Evolutionary conservation across 2,888 invertebrate genomes (phyloP).

Genomic region (Gastrophysa polygoni): DNA sequence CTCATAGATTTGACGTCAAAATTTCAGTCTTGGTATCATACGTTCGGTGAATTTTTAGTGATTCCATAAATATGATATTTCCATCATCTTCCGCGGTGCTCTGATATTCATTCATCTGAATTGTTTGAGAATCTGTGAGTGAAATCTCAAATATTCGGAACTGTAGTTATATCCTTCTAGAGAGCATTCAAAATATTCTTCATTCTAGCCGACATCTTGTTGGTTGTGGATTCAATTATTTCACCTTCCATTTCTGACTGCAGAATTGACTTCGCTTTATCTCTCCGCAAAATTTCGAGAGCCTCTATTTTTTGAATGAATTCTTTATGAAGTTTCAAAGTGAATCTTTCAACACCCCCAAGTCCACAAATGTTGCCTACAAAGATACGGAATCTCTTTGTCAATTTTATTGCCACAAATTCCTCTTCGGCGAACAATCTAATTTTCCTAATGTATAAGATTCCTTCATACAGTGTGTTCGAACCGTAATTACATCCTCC

Average conservation of each 20-base stretch:
- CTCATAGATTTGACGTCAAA: too few species aligned
- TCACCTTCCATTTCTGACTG: conserved; percentile 45
- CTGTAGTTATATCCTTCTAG: too few species aligned
- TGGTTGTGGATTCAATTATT: conserved; percentile 37
- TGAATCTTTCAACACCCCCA: conserved; percentile 26
- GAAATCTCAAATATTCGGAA: too few species aligned
- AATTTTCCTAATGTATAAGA: conserved; percentile 23
- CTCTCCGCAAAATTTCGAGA: conserved; percentile 23
- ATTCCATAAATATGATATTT: too few species aligned
- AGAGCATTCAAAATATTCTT: neutral
- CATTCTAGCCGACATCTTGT: neutral
- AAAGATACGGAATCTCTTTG: conserved; percentile 31
- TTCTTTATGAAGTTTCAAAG: conserved; percentile 33
- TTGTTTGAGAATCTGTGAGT: too few species aligned
- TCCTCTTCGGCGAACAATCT: conserved; percentile 24
- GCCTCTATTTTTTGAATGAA: conserved; percentile 27
- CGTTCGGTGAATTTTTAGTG: too few species aligned
- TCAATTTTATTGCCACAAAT: conserved; percentile 32
- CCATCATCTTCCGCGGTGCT: too few species aligned
- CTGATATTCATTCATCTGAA: too few species aligned
- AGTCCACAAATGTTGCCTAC: conserved; percentile 28
- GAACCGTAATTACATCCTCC: neutral
- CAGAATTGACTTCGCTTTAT: conserved; percentile 20
- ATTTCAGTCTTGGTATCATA: too few species aligned
- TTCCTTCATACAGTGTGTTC: conserved; percentile 20